phyloP scores from a whole-genome alignment of 2,113 vertebrate species.

The Indicator maculatus region DNA sequence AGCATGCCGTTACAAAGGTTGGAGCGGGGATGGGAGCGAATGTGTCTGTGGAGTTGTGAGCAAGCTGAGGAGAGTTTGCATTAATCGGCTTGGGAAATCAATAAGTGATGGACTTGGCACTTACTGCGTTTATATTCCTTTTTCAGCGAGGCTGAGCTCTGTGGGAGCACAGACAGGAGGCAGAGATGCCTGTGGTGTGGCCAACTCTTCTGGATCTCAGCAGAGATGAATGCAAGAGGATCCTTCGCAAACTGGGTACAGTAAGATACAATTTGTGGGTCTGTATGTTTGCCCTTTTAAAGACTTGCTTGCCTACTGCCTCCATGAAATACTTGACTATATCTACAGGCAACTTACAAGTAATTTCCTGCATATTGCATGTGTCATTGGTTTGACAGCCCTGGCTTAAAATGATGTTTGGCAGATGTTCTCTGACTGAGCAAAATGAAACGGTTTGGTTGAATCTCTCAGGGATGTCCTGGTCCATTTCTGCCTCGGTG shows the following conservation, averaged over 20 bases:
- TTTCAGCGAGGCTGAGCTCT: conserved; percentile 73
- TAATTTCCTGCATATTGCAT: conserved; percentile 5
- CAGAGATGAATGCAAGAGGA: conserved; percentile 97
- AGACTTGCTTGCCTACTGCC: neutral
- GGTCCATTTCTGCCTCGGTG: neutral
- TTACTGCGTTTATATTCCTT: neutral
- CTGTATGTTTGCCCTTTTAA: conserved; percentile 16
- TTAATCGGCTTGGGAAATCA: neutral
- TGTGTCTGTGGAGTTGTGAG: neutral
- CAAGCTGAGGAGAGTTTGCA: neutral
- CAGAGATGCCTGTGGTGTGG: conserved; percentile 97
- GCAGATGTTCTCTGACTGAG: neutral
- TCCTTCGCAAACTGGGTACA: conserved; percentile 96
- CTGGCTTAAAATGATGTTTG: conserved; percentile 3
- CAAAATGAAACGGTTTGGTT: neutral
- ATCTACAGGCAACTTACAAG: neutral
- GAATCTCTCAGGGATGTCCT: neutral
- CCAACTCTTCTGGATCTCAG: conserved; percentile 97
- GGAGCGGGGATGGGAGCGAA: neutral
- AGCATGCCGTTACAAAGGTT: neutral
- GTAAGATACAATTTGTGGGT: conserved; percentile 38
- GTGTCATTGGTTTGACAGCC: conserved; percentile 20
- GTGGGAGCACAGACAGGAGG: conserved; percentile 63
- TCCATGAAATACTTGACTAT: neutral
- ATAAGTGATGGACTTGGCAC: neutral